Base-by-base conservation (phyloP, 1,140 invertebrate species). In the Platorchestia sp. region DNA sequence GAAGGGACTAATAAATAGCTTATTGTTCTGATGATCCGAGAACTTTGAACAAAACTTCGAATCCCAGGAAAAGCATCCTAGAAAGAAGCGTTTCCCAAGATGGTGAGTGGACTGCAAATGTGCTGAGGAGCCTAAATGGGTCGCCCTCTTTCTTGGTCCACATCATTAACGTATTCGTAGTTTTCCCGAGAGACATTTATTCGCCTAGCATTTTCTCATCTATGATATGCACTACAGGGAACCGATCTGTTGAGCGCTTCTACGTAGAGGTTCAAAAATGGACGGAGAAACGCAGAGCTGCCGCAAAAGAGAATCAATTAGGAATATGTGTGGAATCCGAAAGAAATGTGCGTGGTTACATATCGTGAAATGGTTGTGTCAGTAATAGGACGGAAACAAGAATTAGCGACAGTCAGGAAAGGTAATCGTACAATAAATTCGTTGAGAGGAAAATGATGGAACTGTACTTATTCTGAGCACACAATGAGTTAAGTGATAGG, bases 221-320 rank as follows among this genome's bases (percentile, higher is more conserved):
- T 93, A 93, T 93, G 91, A 93, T 93, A 93, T 93, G 91, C 91
- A 93, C 91, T 93, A 93, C 43, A 93, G 91, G 91, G 91, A 93
- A 93, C 91, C 91, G 91, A 93, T 93, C 87, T 89, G 91, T 93
- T 93, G 91, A 93, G 91, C 91, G 91, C 91, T 45, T 44, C 91
- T 93, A 93, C 91, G 43, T 93, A 93, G 91, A 93, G 91, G 44
- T 93, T 93, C 45, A 93, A 93, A 93, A 93, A 93, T 93, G 91
- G 91, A 93, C 91, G 91, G 91, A 93, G 91, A 93, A 47, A 93
- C 91, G 45, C 91, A 93, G 91, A 93, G 91, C 45, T 10, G 19
- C 91, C 45, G 44, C 87, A 40, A 44, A 93, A 44, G 91, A 93
- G 91, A 93, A 93, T 93, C 91, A 93, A 93, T 93, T 19, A 19